Evolutionary conservation across 2,888 invertebrate species (phyloP).

Genomic region (Idaea straminata): DNA sequence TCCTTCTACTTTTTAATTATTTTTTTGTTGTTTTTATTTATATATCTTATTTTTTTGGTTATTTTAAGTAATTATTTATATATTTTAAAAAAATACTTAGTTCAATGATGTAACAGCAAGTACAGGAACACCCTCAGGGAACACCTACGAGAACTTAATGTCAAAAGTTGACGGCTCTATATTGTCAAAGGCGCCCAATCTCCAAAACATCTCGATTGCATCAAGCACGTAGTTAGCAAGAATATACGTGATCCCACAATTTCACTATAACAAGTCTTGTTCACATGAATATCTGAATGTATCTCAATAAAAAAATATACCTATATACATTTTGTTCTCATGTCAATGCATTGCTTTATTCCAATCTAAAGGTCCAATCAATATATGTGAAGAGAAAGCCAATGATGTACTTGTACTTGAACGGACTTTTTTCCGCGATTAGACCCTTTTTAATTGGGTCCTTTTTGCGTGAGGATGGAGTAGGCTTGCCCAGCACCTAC

Average conservation of each 20-base stretch:
- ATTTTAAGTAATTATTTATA: no score
- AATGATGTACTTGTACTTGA: no score
- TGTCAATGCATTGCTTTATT: no score
- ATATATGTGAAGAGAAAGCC: no score
- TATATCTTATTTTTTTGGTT: no score
- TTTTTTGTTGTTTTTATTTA: no score
- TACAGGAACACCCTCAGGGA: not conserved
- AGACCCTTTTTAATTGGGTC: no score
- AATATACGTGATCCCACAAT: conserved; percentile 66
- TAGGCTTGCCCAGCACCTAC: no score
- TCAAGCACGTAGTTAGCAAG: conserved; percentile 49
- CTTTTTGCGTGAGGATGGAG: no score
- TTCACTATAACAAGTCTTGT: conserved; percentile 69
- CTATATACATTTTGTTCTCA: not conserved
- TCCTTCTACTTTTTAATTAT: no score
- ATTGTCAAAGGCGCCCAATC: conserved; percentile 47
- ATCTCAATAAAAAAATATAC: conserved; percentile 23
- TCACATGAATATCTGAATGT: conserved; percentile 59
- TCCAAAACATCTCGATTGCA: conserved; percentile 47
- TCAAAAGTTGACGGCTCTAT: conserved; percentile 9
- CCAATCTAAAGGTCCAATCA: no score
- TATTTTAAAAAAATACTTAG: not conserved
- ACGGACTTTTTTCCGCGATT: no score
- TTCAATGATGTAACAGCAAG: not conserved
- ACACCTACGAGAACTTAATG: not conserved